Evolutionary conservation across 53 echinoderm and acorn worm genomes (phyloP).

Genomic region (Paracentrotus lividus): DNA sequence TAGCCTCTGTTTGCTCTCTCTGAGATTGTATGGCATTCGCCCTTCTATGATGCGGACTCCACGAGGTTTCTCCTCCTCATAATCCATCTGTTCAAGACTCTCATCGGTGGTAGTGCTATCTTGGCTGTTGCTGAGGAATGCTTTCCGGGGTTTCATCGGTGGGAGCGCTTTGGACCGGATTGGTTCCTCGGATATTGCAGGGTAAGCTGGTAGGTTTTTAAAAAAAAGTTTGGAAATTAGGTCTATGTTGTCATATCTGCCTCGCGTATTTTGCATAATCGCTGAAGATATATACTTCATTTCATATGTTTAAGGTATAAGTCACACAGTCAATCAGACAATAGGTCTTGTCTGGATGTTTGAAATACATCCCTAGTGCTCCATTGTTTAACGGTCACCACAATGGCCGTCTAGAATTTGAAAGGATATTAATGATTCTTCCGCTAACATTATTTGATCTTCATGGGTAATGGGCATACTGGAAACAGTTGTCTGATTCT

Average conservation of each 20-base stretch:
- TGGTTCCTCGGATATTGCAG: slow-evolving; percentile 5
- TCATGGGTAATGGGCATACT: too few relatives aligned
- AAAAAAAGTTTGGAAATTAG: background rate
- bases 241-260: background rate
- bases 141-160: slow-evolving; percentile 82
- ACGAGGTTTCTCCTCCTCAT: slow-evolving; percentile 60
- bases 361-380: too few relatives aligned
- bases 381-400: too few relatives aligned
- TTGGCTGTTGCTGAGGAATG: slow-evolving; percentile 76
- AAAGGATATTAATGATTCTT: too few relatives aligned
- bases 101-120: slow-evolving; percentile 71
- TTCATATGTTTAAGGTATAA: too few relatives aligned
- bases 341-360: too few relatives aligned
- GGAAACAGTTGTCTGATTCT: too few relatives aligned
- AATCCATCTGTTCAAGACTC: slow-evolving; percentile 62
- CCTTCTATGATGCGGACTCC: slow-evolving; percentile 30
- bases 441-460: too few relatives aligned
- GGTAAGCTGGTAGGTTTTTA: slow-evolving; percentile 48
- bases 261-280: background rate
- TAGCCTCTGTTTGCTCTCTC: slow-evolving; percentile 63
- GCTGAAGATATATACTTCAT: too few relatives aligned
- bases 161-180: slow-evolving; percentile 60
- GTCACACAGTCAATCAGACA: too few relatives aligned
- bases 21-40: slow-evolving; percentile 55
- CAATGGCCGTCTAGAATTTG: too few relatives aligned